Base-by-base conservation (phyloP, 2,888 invertebrate species). In the Malthinus seriepunctatus region DNA sequence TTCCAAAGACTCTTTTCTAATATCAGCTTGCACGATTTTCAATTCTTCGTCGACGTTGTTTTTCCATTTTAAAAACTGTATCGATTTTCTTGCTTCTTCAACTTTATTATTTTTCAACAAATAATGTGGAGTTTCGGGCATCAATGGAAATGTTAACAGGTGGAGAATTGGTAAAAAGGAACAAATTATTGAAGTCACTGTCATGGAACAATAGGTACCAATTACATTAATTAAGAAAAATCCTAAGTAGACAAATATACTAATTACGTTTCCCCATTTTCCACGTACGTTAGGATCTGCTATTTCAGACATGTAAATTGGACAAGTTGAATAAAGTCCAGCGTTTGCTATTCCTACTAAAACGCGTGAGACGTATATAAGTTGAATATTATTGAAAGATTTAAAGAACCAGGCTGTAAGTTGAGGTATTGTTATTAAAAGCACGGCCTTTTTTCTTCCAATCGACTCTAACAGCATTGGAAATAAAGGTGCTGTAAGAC, bases 141-240 rank as follows among this genome's bases (percentile, higher is more conserved):
- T 78, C 71, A 83, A 84, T 37, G 82, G 75, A 72, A 87, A 83
- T 32, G 81, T 76, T 12, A 84, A 57, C 15, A 86, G 73, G 68
- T 84, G 83, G 37, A 83, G 66, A 31, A 85, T 74, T 7, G 86
- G 84, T 53, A 86, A 78, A 63, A 82, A 73, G 66, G 85, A 78
- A 70, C 84, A 85, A 73, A 85, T 80, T 56, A 78, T 78, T 55
- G 83, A 83, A 63, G 84, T 76, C 11, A 74, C 74, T 65, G 73
- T 72, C 75, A 84, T 82, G 59, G 80, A 75, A 15, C 83, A 81
- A 72, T 80, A 83, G 6, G 84, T 84, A 12, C 85, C 85, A 65
- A 84, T 81, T 71, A 83, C 80, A 76, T 83, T 72, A 12, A 71
- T 67, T 6, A 67, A 38, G 2, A 72, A 63, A 45, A 67, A 67